A percentile compares a stretch with the other conserved stretches of the same genome.
phyloP scores from a whole-genome alignment of 1,140 invertebrate species.

The Tetragonula clypearis region DNA sequence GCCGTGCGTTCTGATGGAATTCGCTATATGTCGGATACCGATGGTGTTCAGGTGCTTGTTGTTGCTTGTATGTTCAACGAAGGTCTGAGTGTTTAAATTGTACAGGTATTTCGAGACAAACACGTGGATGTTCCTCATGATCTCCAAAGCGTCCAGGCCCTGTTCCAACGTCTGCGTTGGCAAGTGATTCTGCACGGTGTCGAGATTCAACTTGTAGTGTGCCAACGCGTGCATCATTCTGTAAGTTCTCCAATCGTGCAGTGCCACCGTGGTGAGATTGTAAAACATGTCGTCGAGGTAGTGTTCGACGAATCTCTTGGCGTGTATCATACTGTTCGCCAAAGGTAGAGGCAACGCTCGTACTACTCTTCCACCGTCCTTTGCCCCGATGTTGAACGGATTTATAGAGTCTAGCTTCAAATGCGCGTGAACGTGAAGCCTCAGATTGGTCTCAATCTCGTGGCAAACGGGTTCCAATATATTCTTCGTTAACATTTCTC shows the following conservation, averaged over 20 bases:
- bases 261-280: constrained; percentile 97
- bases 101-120: constrained; percentile 98
- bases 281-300: constrained; percentile 98
- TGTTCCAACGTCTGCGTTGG: constrained; percentile 98
- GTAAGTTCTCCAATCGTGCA: constrained; percentile 99
- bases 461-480: constrained; percentile 90
- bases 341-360: constrained; percentile 68
- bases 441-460: constrained; percentile 94
- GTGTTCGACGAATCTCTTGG: constrained; percentile 87
- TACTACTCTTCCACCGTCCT: constrained; percentile 74
- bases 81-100: constrained; percentile 98
- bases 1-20: constrained; percentile 98
- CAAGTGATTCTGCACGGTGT: constrained; percentile 93
- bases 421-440: constrained; percentile 95
- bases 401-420: constrained; percentile 91
- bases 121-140: constrained; percentile 97
- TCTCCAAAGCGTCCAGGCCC: constrained; percentile 98
- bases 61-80: constrained; percentile 94
- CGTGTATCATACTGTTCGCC: constrained; percentile 68
- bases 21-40: constrained; percentile 97
- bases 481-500: constrained; percentile 78
- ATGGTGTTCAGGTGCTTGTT: constrained; percentile 98
- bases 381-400: constrained; percentile 85
- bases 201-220: constrained; percentile 90
- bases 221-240: constrained; percentile 97